phyloP scores from a whole-genome alignment of 2,888 invertebrate species.

The Calliopum simillimum region DNA sequence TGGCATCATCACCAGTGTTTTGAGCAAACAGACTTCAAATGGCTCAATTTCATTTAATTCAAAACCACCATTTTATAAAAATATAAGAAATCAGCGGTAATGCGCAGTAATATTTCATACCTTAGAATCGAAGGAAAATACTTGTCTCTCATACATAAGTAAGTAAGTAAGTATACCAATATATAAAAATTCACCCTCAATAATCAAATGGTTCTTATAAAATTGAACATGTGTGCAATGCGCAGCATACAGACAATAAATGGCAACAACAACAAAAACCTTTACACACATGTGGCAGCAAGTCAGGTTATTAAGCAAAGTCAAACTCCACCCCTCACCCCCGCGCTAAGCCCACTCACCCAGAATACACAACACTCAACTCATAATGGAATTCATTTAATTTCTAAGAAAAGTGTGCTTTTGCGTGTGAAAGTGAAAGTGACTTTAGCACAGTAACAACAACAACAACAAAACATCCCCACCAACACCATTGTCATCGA shows the following conservation, averaged over 20 bases:
- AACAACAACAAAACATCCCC: neutral
- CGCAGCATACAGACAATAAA: neutral
- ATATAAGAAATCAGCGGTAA: conserved; percentile 14
- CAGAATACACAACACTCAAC: too few species aligned
- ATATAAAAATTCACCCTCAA: too few species aligned
- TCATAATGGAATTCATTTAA: neutral
- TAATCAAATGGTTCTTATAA: neutral
- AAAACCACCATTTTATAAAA: too few species aligned
- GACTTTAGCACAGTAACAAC: neutral
- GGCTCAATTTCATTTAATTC: too few species aligned
- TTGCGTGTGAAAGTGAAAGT: conserved; percentile 30
- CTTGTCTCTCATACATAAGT: too few species aligned
- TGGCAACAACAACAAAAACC: neutral
- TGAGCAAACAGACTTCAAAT: too few species aligned
- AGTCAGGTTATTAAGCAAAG: neutral
- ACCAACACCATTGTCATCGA: neutral
- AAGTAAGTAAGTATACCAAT: too few species aligned
- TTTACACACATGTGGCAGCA: neutral
- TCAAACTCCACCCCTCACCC: neutral
- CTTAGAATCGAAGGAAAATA: too few species aligned
- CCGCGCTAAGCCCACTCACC: neutral
- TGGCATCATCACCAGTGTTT: too few species aligned
- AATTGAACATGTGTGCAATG: conserved; percentile 13
- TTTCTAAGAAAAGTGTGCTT: neutral
- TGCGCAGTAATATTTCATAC: conserved; percentile 6